Conservation (phyloP, 2,888 invertebrate genomes). For the Athrips mouffetella region DNA sequence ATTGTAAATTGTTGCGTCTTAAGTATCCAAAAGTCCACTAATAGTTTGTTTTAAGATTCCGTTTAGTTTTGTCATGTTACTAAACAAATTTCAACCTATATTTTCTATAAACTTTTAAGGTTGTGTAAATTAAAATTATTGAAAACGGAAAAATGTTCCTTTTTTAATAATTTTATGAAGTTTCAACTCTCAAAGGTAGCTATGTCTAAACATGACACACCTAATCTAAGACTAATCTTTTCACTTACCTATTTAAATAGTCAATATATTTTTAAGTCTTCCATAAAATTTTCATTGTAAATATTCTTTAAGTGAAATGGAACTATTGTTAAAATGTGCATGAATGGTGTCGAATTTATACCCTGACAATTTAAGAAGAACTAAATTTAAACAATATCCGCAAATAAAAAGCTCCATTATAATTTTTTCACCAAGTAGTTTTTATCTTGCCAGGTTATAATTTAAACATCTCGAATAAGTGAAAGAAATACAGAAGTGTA, state of each 20-base stretch:
- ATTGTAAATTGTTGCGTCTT: slow-evolving; percentile 25
- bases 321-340: slow-evolving; percentile 24
- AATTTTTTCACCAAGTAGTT: no score
- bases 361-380: background rate
- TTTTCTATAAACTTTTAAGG: no score
- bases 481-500: slow-evolving; percentile 23
- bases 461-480: slow-evolving; percentile 1
- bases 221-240: slow-evolving; percentile 33
- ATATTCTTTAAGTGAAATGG: slow-evolving; percentile 43
- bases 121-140: no score
- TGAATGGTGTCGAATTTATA: slow-evolving; percentile 20
- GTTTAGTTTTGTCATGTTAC: slow-evolving; percentile 49
- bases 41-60: slow-evolving; percentile 24
- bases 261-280: slow-evolving; percentile 60
- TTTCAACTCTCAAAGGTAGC: slow-evolving; percentile 42
- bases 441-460: no score
- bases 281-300: slow-evolving; percentile 50
- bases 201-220: slow-evolving; percentile 49
- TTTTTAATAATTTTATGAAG: no score
- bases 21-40: slow-evolving; percentile 33
- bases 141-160: no score
- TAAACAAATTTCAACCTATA: slow-evolving; percentile 33
- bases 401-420: no score
- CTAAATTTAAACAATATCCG: no score
- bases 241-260: slow-evolving; percentile 42